Evolutionary conservation across 2,113 vertebrate species (phyloP), one percentile per base, ranked within the genome.

Genomic region (Struthio camelus): DNA sequence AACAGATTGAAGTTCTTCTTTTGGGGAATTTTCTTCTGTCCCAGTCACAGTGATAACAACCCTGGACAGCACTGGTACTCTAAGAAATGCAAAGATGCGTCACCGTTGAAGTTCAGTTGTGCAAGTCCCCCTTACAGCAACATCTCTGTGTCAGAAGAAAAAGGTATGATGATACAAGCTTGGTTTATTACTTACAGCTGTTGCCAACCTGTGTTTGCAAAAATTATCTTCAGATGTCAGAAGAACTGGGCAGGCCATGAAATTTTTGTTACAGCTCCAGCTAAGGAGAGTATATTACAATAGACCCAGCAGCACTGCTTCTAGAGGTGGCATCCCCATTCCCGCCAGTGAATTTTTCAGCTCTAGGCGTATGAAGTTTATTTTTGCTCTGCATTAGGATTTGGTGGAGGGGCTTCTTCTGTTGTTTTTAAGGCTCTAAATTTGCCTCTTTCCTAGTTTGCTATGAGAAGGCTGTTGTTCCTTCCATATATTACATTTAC

Each of bases 391-490:
- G 11, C 19, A 11, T 30, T 65, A 64, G 48, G 28, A 25, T 22
- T 64, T 34, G 46, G 16, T 40, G 28, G 69, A 58, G 4, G 2
- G 18, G 5, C 10, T 67, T 24, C 14, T 79, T 89, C 65, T 89
- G 10, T 73, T 81, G 7, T 58, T 84, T 92, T 90, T 58, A 51
- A 48, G 40, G 40, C 25, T 76, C 46, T 90, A 51, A 56, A 72
- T 67, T 70, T 84, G 3, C 17, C 28, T 54, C 6, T 81, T 89
- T 50, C 9, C 15, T 67, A 17, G 36, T 58, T 84, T 80, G 14
- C 14, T 48, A 18, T 46, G 18, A 51, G 20, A 3, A 1, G 0
- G 34, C 44, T 3, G 0, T 19, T 27, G 10, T 16, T 54, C 5
- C 19, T 66, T 48, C n/a, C 18, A 9, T 22, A 23, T 22, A 36